Percentiles rank a stretch among this genome's conserved stretches.
phyloP scores from a whole-genome alignment of 2,113 vertebrate species.

The Phycodurus eques region DNA sequence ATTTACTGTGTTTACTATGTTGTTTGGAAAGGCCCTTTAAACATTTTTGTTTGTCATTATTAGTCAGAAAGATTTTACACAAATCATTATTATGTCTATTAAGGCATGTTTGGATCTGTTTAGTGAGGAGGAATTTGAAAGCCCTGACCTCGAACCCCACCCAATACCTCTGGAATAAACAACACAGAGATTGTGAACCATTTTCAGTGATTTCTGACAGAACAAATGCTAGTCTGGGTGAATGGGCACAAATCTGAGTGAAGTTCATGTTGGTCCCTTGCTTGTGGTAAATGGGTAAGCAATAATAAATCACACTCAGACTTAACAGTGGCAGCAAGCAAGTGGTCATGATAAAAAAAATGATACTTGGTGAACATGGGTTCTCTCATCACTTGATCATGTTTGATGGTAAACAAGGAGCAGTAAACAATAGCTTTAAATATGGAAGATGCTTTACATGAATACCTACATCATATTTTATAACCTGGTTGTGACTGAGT shows the following conservation, averaged over 20 bases:
- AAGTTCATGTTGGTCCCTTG: background rate
- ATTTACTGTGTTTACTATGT: background rate
- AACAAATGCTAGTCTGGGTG: background rate
- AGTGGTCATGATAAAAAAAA: background rate
- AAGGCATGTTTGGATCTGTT: background rate
- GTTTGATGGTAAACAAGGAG: background rate
- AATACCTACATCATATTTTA: slow-evolving; percentile 24
- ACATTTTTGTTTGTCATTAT: slow-evolving; percentile 8
- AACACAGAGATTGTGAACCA: background rate
- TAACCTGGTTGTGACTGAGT: slow-evolving; percentile 23
- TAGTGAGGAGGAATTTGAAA: background rate
- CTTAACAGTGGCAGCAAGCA: background rate
- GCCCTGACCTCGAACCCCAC: background rate
- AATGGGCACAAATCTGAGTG: slow-evolving; percentile 1
- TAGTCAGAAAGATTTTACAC: background rate
- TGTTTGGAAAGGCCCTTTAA: slow-evolving; percentile 12
- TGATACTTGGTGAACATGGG: background rate
- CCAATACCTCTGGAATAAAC: background rate
- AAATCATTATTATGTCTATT: slow-evolving; percentile 13
- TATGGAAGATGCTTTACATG: slow-evolving; percentile 14
- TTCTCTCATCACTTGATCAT: slow-evolving; percentile 3
- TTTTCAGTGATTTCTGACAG: too few species aligned
- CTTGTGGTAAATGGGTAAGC: background rate
- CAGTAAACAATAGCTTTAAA: slow-evolving; percentile 12
- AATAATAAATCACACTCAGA: background rate